phyloP scores from a whole-genome alignment of 2,888 invertebrate genomes.

The Pegoplata infirma region DNA sequence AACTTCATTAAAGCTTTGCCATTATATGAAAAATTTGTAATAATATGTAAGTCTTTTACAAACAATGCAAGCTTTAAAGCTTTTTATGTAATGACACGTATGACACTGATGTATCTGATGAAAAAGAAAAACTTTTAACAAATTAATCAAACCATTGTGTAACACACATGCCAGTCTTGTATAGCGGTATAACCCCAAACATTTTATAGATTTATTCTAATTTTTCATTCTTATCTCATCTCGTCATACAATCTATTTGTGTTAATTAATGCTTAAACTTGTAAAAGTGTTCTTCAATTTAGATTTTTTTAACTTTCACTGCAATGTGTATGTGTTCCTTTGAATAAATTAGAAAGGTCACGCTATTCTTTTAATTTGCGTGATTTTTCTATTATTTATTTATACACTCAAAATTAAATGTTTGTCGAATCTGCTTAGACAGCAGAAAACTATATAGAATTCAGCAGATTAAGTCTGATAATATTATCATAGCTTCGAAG shows the following conservation, averaged over 20 bases:
- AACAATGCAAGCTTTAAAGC: slow-evolving; percentile 23
- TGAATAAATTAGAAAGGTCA: slow-evolving; percentile 40
- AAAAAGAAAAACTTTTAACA: slow-evolving; percentile 5
- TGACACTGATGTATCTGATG: slow-evolving; percentile 11
- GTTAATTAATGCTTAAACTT: slow-evolving; percentile 56
- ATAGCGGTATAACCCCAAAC: neutral
- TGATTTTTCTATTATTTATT: slow-evolving; percentile 20
- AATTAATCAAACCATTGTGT: neutral
- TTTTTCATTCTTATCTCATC: slow-evolving; percentile 34
- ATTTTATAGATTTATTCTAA: slow-evolving; percentile 1
- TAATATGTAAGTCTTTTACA: neutral
- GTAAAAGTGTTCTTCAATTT: slow-evolving; percentile 40
- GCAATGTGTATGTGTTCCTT: slow-evolving; percentile 8
- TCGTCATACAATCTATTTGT: slow-evolving; percentile 51
- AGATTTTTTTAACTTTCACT: slow-evolving; percentile 54
- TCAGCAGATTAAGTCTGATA: too few relatives aligned
- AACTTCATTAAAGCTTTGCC: neutral
- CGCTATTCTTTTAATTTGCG: slow-evolving; percentile 34
- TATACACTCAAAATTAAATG: too few relatives aligned
- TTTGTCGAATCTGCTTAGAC: too few relatives aligned
- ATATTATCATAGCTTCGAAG: too few relatives aligned
- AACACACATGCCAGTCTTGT: neutral
- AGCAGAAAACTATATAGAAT: too few relatives aligned
- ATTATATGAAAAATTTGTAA: neutral
- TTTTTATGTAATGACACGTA: slow-evolving; percentile 27